Evolutionary conservation across 2,888 invertebrate species (phyloP).

Genomic region (Thecophora atra): DNA sequence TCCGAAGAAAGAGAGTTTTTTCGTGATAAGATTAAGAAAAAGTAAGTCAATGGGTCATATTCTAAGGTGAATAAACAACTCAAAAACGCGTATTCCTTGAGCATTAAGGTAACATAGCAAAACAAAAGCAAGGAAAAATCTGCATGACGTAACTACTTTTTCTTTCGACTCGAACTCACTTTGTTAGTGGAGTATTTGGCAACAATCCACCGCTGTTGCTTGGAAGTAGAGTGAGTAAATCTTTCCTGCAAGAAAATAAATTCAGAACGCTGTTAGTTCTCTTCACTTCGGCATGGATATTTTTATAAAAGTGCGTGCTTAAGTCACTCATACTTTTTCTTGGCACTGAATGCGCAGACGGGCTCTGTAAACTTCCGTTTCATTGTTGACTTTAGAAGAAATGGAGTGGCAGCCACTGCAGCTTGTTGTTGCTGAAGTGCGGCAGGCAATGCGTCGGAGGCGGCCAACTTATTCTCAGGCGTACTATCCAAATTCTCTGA

Average conservation of each 20-base stretch:
- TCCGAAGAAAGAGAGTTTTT: too few relatives aligned
- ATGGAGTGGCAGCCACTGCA: constrained; percentile 67
- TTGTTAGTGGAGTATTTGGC: constrained; percentile 70
- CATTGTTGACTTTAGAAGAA: constrained; percentile 72
- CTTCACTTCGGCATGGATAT: constrained; percentile 17
- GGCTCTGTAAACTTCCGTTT: constrained; percentile 73
- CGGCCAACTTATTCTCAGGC: constrained; percentile 63
- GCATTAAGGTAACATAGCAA: background rate
- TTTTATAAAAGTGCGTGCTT: constrained; percentile 15
- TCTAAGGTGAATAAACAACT: too few relatives aligned
- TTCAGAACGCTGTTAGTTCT: constrained; percentile 25
- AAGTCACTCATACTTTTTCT: constrained; percentile 71
- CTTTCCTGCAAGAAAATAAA: constrained; percentile 69
- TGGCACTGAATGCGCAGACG: constrained; percentile 70
- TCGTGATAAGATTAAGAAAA: background rate
- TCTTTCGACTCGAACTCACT: constrained; percentile 68
- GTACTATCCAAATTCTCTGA: constrained; percentile 68
- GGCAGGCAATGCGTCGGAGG: constrained; percentile 36
- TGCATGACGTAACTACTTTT: background rate
- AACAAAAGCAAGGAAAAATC: background rate
- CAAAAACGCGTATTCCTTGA: background rate
- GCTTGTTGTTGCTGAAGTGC: constrained; percentile 15
- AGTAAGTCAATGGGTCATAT: background rate
- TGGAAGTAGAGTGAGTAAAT: constrained; percentile 71
- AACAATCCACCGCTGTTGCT: constrained; percentile 68